These are phyloP conservation scores for Lepidostoma basale DNA, from an alignment of 1,140 invertebrate species.

Conservation along the genomic window DNA sequence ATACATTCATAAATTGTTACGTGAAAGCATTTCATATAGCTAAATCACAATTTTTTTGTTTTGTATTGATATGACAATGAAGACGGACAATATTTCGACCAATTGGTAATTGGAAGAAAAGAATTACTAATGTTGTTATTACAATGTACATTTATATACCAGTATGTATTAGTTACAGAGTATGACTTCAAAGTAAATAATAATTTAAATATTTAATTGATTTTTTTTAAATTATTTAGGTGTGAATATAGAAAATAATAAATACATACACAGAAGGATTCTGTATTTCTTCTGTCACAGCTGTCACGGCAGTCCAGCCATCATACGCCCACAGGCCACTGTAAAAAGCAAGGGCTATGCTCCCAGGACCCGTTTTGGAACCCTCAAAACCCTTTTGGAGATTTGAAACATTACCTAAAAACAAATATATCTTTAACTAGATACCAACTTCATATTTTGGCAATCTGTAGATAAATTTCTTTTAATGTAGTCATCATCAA, in stretches of 20 bases:
- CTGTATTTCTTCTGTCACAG: slow-evolving; percentile 92
- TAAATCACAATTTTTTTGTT: too few relatives aligned
- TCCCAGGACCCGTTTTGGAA: slow-evolving; percentile 71
- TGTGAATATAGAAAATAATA: not conserved
- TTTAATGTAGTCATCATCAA: too few relatives aligned
- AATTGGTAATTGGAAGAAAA: too few relatives aligned
- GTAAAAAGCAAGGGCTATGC: slow-evolving; percentile 90
- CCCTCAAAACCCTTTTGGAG: slow-evolving; percentile 78
- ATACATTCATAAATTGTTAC: too few relatives aligned
- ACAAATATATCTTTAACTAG: too few relatives aligned
- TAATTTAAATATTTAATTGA: not conserved
- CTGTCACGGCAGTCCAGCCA: slow-evolving; percentile 90
- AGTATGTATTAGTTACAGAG: not conserved
- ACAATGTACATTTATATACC: too few relatives aligned
- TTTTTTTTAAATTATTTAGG: not conserved
- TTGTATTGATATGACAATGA: too few relatives aligned
- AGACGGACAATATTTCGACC: too few relatives aligned
- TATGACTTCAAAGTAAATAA: not conserved
- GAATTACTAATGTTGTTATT: too few relatives aligned
- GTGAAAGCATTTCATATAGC: too few relatives aligned
- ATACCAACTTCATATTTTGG: too few relatives aligned
- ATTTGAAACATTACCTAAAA: slow-evolving; percentile 69
- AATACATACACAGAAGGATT: slow-evolving; percentile 76
- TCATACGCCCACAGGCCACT: slow-evolving; percentile 95
- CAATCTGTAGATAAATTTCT: too few relatives aligned